phyloP scores from a whole-genome alignment of 2,113 vertebrate genomes.

The Hystrix cristata region DNA sequence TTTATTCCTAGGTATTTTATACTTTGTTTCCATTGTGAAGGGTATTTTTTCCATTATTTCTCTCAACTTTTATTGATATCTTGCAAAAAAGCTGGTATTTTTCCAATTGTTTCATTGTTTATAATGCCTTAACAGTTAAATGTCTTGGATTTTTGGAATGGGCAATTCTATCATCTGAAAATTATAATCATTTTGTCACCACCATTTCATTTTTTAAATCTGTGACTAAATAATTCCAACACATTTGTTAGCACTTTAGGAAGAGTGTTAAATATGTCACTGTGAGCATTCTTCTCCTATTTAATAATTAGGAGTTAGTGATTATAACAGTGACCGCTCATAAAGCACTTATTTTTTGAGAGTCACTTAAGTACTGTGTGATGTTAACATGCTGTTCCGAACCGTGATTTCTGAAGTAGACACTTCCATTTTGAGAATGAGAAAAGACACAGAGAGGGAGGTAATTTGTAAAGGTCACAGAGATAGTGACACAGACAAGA shows the following conservation, averaged over 20 bases:
- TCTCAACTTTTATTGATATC: background rate
- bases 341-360: background rate
- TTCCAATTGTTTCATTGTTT: background rate
- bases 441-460: background rate
- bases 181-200: background rate
- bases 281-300: background rate
- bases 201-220: background rate
- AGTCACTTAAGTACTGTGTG: background rate
- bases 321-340: background rate
- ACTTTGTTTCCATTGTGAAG: background rate
- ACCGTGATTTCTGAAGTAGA: background rate
- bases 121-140: background rate
- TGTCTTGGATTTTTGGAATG: background rate
- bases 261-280: background rate
- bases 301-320: background rate
- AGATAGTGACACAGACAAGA: background rate
- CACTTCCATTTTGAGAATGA: background rate
- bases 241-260: background rate
- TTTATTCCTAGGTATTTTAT: background rate
- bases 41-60: background rate
- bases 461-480: background rate
- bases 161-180: background rate
- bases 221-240: background rate
- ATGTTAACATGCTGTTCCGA: background rate
- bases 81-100: background rate